Evolutionary conservation across 1,140 invertebrate genomes (phyloP), one percentile per base, ranked within the genome.

Genomic region (Zaprionus taronus): DNA sequence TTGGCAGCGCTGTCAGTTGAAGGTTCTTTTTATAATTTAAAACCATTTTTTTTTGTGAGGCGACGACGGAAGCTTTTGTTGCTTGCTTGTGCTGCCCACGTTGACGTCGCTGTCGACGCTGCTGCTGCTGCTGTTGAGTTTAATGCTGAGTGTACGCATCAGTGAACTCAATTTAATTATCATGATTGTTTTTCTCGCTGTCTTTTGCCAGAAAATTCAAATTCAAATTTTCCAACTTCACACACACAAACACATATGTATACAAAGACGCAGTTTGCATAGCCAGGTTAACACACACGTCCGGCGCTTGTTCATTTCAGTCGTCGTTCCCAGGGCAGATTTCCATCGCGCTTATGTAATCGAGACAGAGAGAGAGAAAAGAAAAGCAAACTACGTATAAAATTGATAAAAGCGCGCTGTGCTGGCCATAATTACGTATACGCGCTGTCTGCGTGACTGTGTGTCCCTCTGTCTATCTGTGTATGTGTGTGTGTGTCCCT

Each of bases 91-190:
- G 31, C 31, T 34, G 31, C 31, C 31, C 31, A 34, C 31, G 4
- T 34, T 31, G 47, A 22, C 20, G 38, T 24, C 60, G 62, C 56
- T 69, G 38, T 38, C 36, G 36, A 14, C 34, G 34, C 34, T 20
- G 62, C 68, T 72, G 75, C 31, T 53, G 68, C 47, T 44, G 72
- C 41, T 70, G 55, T 91, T 91, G 81, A 71, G 76, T 83, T 90
- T 82, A 91, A 90, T 90, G 86, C 83, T 91, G 76, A 90, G 86
- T 90, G 83, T 85, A 90, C 86, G 86, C 86, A 91, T 90, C 86
- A 90, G 86, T 90, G 86, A 90, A 86, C 86, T 79, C 86, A 86
- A 90, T 90, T 91, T 91, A 90, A 90, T 90, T 90, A 90, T 91
- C 85, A 81, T 90, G 85, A 90, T 90, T 90, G 86, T 91, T 86